A percentile compares a stretch with the other conserved stretches of the same genome.
These are phyloP conservation scores for Cecidostiba fungosa DNA, from an alignment of 2,888 invertebrate species.

Conservation along the genomic window DNA sequence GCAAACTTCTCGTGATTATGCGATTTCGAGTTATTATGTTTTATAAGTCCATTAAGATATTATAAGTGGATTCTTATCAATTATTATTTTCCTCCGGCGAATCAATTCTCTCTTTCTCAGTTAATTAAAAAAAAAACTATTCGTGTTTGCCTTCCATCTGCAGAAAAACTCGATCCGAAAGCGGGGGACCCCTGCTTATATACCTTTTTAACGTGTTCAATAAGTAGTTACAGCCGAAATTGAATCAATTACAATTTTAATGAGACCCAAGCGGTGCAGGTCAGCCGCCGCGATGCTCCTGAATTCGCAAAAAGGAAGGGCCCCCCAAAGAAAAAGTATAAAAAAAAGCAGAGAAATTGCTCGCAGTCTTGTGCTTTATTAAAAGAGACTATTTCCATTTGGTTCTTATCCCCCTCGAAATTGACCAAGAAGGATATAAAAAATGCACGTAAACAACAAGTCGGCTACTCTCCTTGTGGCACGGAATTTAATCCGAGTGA, in stretches of 20 bases:
- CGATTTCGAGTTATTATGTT: conserved; percentile 1
- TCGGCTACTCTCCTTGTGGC: too few species aligned
- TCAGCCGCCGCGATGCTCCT: conserved; percentile 7
- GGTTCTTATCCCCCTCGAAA: conserved; percentile 54
- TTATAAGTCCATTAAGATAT: neutral
- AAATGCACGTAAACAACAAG: conserved; percentile 58
- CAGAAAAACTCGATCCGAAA: neutral
- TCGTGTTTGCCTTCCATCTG: neutral
- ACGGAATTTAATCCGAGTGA: conserved; percentile 65
- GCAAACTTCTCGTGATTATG: neutral
- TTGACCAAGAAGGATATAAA: conserved; percentile 56
- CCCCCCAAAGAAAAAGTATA: neutral
- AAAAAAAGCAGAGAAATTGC: conserved; percentile 32
- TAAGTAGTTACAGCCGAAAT: conserved; percentile 36
- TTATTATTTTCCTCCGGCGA: neutral
- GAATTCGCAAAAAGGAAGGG: conserved; percentile 41
- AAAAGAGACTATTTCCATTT: conserved; percentile 61
- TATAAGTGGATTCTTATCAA: neutral
- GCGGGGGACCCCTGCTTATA: too few species aligned
- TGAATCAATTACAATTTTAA: conserved; percentile 58
- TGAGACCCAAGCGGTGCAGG: neutral
- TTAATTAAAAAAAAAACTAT: neutral
- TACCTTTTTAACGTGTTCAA: conserved; percentile 21
- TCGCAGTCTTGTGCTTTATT: conserved; percentile 38
- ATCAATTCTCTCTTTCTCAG: too few species aligned